Base-by-base conservation (phyloP, 2,113 vertebrate genomes). In the Paradoxurus hermaphroditus region DNA sequence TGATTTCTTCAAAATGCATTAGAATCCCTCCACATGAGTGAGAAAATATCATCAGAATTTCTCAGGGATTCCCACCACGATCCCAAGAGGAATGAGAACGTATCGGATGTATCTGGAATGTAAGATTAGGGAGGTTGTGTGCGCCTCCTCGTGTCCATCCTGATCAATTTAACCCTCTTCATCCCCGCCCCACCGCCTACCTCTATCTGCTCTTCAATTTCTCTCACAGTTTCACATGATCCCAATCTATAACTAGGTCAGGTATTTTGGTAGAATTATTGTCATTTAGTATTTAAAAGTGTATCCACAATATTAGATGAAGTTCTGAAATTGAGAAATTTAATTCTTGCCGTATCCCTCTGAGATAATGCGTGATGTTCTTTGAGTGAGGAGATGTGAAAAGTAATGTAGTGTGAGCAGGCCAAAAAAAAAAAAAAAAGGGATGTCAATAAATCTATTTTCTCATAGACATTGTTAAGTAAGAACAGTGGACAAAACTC, bases 301-400 rank as follows among this genome's bases (percentile, higher is more conserved):
- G 36, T 27, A 94, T 63, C 95, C 31, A 34, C 13, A 62, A 34
- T 73, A 62, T 34, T 90, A 97, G 49, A 56, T 78, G 21, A 96
- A 82, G 68, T 91, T 91, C 95, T 63, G 87, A 97, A 96, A 85
- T 5, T 79, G 96, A 93, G 51, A 96, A 91, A 68, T 97, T 81
- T 84, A 95, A 95, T 90, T 95, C 82, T 93, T 91, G 70, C 70
- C 63, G 31, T 96, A 86, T 51, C 73, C 73, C 91, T 95, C 86
- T 94, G 96, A 98, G 95, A 97, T 95, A 95, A 97, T 91, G 89
- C 73, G 78, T 12, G 56, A 93, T 94, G 65, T 91, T 67, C 44
- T 93, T 18, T 79, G 27, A 97, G 75, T 39, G 21, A 96, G 65
- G 41, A 97, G 96, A 94, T 89, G 21, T 83, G 59, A 85, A 93